Conservation (phyloP, 2,797 vertebrate species). For the Ciconia nigra region DNA sequence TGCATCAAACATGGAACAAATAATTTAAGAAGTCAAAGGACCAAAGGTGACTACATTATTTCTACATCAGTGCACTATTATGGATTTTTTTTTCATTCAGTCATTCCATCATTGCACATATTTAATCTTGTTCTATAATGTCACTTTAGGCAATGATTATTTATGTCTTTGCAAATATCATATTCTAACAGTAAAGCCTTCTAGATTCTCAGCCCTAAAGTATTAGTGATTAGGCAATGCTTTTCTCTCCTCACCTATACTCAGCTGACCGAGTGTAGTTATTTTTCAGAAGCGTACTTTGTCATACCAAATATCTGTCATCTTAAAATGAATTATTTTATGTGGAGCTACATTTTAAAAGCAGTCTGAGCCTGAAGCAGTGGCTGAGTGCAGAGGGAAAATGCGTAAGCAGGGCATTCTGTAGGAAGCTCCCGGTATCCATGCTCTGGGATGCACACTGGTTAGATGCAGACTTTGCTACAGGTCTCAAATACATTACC, state of each 20-base stretch:
- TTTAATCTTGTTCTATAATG: neutral
- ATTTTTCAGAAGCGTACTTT: neutral
- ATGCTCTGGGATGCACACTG: neutral
- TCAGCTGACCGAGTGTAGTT: neutral
- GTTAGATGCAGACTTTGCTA: neutral
- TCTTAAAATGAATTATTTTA: neutral
- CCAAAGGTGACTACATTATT: neutral
- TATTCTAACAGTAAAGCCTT: neutral
- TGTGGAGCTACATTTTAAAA: neutral
- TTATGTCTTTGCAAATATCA: neutral
- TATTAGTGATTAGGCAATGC: neutral
- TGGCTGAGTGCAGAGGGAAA: neutral
- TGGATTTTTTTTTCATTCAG: neutral
- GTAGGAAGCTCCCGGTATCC: neutral
- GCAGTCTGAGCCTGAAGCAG: neutral
- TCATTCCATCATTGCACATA: neutral
- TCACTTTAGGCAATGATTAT: neutral
- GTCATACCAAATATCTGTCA: neutral
- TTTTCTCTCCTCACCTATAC: neutral
- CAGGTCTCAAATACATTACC: neutral
- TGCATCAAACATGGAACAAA: neutral
- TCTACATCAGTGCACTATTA: neutral
- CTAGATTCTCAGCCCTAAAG: neutral
- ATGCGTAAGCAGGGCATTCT: neutral
- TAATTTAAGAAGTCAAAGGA: neutral